Evolutionary conservation across 2,113 vertebrate genomes (phyloP).

Genomic region (Oryzias melastigma): DNA sequence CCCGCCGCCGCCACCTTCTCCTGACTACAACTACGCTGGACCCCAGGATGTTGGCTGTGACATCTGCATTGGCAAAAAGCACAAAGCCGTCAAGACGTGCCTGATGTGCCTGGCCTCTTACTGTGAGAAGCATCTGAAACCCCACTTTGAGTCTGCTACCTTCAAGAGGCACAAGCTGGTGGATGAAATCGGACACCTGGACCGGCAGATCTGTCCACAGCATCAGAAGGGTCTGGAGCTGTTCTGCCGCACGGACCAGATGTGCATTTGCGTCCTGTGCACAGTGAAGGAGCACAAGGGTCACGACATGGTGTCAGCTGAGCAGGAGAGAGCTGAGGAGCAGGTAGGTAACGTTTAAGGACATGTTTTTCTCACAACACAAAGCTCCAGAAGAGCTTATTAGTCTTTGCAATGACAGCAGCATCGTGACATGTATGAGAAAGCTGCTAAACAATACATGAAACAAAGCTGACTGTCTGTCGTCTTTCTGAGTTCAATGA

Average conservation of each 20-base stretch:
- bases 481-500: too few relatives aligned
- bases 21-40: slow-evolving; percentile 81
- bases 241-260: slow-evolving; percentile 76
- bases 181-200: slow-evolving; percentile 68
- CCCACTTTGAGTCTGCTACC: slow-evolving; percentile 84
- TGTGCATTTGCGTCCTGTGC: slow-evolving; percentile 78
- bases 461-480: slow-evolving; percentile 8
- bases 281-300: slow-evolving; percentile 83
- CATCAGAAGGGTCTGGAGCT: slow-evolving; percentile 82
- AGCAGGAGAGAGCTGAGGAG: slow-evolving; percentile 78
- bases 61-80: slow-evolving; percentile 82
- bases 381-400: too few relatives aligned
- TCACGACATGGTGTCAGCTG: slow-evolving; percentile 81
- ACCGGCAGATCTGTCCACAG: slow-evolving; percentile 78
- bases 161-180: slow-evolving; percentile 91
- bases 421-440: background rate
- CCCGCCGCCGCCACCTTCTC: slow-evolving; percentile 74
- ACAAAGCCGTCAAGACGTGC: slow-evolving; percentile 84
- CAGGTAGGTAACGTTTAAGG: slow-evolving; percentile 60
- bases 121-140: slow-evolving; percentile 86
- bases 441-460: slow-evolving; percentile 3
- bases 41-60: slow-evolving; percentile 77
- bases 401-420: too few relatives aligned
- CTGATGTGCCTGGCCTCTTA: slow-evolving; percentile 92
- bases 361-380: too few relatives aligned